These are phyloP conservation scores for Siniperca knerii DNA, from an alignment of 2,113 vertebrate species.

Conservation along the genomic window DNA sequence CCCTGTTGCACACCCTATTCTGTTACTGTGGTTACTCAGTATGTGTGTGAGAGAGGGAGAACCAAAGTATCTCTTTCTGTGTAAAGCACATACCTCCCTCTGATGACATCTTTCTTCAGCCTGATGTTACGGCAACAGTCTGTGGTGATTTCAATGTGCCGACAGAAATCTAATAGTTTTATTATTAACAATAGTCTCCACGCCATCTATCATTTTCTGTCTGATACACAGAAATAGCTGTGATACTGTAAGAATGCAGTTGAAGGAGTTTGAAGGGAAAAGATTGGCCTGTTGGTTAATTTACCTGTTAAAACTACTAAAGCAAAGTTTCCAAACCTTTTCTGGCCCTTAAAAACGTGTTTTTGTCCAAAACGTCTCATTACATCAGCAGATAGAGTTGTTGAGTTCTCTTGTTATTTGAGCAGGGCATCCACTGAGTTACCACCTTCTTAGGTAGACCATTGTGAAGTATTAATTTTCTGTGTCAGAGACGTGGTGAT, in stretches of 20 bases:
- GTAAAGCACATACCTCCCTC: neutral
- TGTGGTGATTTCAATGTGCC: neutral
- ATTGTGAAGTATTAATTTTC: no score
- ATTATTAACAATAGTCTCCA: neutral
- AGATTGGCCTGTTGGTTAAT: no score
- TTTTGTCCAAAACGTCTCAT: neutral
- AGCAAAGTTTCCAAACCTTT: no score
- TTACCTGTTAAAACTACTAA: no score
- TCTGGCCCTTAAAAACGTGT: neutral
- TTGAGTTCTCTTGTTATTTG: neutral
- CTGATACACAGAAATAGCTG: neutral
- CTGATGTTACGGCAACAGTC: neutral
- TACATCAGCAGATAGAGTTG: neutral
- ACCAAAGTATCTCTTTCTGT: neutral
- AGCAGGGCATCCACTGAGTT: neutral
- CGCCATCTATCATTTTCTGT: neutral
- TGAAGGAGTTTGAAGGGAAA: neutral
- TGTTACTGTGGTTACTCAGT: conserved; percentile 46
- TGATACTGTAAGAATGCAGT: neutral
- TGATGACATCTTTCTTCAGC: neutral
- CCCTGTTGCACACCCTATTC: conserved; percentile 3
- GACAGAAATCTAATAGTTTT: neutral
- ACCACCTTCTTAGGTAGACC: no score
- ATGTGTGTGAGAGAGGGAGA: neutral
- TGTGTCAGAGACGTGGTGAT: no score